Evolutionary conservation across 2,797 vertebrate genomes (phyloP), one percentile per base, ranked within the genome.

Genomic region (Arvicola amphibius): DNA sequence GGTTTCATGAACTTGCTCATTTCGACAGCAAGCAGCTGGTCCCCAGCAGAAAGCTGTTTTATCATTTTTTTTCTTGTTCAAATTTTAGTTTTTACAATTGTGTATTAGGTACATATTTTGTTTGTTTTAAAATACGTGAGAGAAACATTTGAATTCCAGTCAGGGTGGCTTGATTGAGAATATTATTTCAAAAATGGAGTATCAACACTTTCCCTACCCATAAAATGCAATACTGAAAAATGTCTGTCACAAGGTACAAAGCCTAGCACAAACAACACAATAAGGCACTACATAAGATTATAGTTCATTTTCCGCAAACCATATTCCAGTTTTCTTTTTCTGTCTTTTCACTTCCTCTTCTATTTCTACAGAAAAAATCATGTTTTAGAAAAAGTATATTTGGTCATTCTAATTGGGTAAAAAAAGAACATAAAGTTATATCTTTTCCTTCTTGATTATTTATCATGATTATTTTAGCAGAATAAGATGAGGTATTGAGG

Each of bases 371-470:
- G 29, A 67, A 73, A 67, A 51, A 48, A 65, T 19, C 4, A 85
- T 69, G 46, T 93, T 46, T 93, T 14, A 78, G 29, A 92, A 13
- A 48, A 92, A 56, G 11, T 48, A 0, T 56, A 51, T 51, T 40
- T 93, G 48, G 29, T 13, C 43, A 48, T 93, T 92, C 11, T 71
- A 89, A 94, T 90, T 67, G 79, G 27, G 46, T 94, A 88, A 79
- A 76, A 76, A n/a, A 37, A 29, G 4, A 87, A 8, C 37, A 94
- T 63, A 92, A 94, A 78, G 78, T 29, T 91, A 25, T 3, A 78
- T 46, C 21, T 88, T 16, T 53, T 34, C 8, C 92, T 88, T 97
- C 48, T 94, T 92, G 61, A 95, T 95, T 94, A 90, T 96, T 76
- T 89, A 94, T 32, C 32, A 67, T 69, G 23, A 59, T 76, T 88